A percentile compares a stretch with the other conserved stretches of the same genome.
phyloP scores from a whole-genome alignment of 1,140 invertebrate genomes.

The Camponotus vicinus region DNA sequence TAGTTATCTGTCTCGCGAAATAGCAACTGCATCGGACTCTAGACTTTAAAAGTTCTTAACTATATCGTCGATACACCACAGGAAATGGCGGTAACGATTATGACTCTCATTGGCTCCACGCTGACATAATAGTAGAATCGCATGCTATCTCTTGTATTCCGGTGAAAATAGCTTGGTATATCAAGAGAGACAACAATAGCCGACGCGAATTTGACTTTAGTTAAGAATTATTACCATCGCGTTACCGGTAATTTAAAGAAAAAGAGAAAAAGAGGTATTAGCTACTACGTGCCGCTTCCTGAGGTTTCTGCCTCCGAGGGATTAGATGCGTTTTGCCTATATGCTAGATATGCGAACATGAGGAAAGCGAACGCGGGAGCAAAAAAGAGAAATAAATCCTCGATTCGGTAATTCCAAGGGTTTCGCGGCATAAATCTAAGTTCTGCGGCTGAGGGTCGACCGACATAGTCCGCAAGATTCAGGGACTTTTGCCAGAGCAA shows the following conservation, averaged over 20 bases:
- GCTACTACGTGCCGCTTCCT: background rate
- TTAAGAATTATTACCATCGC: conserved; percentile 47
- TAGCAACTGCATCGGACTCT: background rate
- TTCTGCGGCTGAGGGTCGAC: conserved; percentile 81
- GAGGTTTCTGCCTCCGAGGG: conserved; percentile 19
- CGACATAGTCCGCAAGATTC: conserved; percentile 82
- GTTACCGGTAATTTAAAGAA: conserved; percentile 20
- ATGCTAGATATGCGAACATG: conserved; percentile 23
- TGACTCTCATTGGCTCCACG: conserved; percentile 43
- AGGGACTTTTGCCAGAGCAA: conserved; percentile 83
- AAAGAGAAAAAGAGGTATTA: conserved; percentile 17
- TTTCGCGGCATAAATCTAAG: conserved; percentile 85
- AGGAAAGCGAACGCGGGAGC: conserved; percentile 48
- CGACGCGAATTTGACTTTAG: conserved; percentile 30
- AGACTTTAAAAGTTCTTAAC: conserved; percentile 39
- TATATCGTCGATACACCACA: conserved; percentile 10
- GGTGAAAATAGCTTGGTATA: conserved; percentile 39
- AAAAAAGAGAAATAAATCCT: conserved; percentile 81
- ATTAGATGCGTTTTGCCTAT: conserved; percentile 45
- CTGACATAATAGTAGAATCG: conserved; percentile 60
- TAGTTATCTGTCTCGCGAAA: conserved; percentile 26
- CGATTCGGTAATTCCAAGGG: conserved; percentile 84
- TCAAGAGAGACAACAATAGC: conserved; percentile 51
- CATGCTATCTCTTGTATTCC: conserved; percentile 51
- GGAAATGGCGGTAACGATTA: conserved; percentile 61